Conservation (phyloP, 2,797 vertebrate genomes). For the Tauraco hartlaubi region DNA sequence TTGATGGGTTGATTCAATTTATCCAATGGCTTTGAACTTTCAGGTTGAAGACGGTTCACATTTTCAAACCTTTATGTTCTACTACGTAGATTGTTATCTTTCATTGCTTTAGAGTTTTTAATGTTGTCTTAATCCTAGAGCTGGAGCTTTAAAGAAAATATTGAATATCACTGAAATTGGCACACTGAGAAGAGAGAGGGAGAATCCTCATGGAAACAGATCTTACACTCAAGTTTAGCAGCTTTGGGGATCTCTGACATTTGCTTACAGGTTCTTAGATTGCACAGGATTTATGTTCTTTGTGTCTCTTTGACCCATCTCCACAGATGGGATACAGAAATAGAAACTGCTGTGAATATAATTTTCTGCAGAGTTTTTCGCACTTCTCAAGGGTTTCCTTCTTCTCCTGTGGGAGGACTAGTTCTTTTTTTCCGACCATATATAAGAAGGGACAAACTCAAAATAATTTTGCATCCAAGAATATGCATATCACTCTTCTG, state of each 20-base stretch:
- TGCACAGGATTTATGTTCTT: neutral
- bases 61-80: neutral
- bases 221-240: neutral
- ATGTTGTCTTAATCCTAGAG: neutral
- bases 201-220: neutral
- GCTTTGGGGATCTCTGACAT: neutral
- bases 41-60: neutral
- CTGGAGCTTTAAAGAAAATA: neutral
- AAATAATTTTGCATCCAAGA: neutral
- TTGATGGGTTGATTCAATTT: neutral
- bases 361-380: neutral
- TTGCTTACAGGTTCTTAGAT: conserved; percentile 2
- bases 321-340: neutral
- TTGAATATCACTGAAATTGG: neutral
- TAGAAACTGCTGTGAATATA: neutral
- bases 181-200: neutral
- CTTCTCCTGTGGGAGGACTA: neutral
- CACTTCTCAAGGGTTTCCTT: neutral
- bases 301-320: neutral
- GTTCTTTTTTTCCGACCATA: neutral
- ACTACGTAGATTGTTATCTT: neutral
- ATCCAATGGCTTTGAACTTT: neutral
- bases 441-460: neutral
- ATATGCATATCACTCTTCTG: neutral
- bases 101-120: neutral